phyloP scores from a whole-genome alignment of 2,113 vertebrate genomes.

The Apodemus speciosus region DNA sequence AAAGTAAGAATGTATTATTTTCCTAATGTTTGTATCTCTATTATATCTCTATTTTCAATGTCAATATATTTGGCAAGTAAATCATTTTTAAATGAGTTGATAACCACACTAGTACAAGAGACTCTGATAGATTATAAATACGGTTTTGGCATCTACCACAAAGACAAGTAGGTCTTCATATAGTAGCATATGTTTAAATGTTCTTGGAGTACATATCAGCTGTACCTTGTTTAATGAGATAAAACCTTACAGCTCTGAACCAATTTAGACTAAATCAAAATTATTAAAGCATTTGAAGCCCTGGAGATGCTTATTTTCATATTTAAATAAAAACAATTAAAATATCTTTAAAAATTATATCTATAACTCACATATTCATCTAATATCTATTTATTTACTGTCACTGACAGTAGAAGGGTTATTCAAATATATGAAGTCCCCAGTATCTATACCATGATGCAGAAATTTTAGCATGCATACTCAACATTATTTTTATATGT shows the following conservation, averaged over 20 bases:
- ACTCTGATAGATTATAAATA: not conserved
- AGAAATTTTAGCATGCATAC: not conserved
- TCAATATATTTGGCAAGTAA: not conserved
- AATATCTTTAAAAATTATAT: not conserved
- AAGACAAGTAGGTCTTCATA: not conserved
- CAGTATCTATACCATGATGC: not conserved
- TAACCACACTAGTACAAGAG: not conserved
- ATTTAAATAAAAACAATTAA: not conserved
- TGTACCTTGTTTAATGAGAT: not conserved
- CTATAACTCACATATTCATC: not conserved
- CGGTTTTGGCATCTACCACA: not conserved
- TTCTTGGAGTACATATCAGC: not conserved
- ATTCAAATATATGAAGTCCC: fast-evolving
- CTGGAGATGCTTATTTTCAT: not conserved
- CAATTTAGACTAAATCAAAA: not conserved
- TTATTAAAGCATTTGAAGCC: not conserved
- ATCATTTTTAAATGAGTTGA: not conserved
- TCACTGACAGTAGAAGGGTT: not conserved
- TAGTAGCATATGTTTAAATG: not conserved
- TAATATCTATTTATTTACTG: not conserved
- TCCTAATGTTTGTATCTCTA: not conserved
- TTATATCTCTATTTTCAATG: not conserved
- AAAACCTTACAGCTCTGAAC: not conserved
- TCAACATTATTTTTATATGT: not conserved
- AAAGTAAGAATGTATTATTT: not conserved